Evolutionary conservation across 2,797 vertebrate genomes (phyloP), one percentile per base, ranked within the genome.

Genomic region (Sternotherus odoratus): DNA sequence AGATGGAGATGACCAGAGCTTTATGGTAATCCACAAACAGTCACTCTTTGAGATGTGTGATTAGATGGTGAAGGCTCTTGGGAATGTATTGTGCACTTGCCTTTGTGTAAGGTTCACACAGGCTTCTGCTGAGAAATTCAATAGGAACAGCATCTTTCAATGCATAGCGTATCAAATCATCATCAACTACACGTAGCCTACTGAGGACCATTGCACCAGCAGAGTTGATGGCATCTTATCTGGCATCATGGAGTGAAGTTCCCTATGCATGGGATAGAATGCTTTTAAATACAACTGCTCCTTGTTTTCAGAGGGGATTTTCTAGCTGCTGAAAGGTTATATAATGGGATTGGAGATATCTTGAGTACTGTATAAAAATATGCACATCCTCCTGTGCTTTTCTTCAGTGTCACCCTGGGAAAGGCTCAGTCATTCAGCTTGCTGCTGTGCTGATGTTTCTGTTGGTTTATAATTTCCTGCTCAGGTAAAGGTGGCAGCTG

Each of bases 61-160:
- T 83, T 91, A 28, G n/a, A 26, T 85, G 60, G 74, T 87, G 78
- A 90, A 77, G 91, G 24, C 28, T 30, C 89, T 8, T 3, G 54
- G 39, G 17, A 2, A 3, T 33, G 78, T 26, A 75, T 82, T 46
- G 16, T 46, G 23, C 60, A 88, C 39, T 60, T 60, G 63, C 56
- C 86, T 86, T 49, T 77, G 10, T 49, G 28, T 30, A 51, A 56
- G 53, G 36, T 83, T 88, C n/a, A 0, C 19, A 84, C 60, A 11
- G 74, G 3, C 79, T 83, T 85, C 92, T 17, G 63, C 69, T 43
- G 43, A 53, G 48, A 82, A 83, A 50, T 12, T 46, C 81, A 82
- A 0, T 1, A 46, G 12, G 26, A 30, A 36, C 36, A 56, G 12
- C 16, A 49, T 21, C 30, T n/a, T 78, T 78, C 9, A 13, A 19